Base-by-base conservation (phyloP, 1,140 invertebrate genomes). In the Alviniconcha marisindica region DNA sequence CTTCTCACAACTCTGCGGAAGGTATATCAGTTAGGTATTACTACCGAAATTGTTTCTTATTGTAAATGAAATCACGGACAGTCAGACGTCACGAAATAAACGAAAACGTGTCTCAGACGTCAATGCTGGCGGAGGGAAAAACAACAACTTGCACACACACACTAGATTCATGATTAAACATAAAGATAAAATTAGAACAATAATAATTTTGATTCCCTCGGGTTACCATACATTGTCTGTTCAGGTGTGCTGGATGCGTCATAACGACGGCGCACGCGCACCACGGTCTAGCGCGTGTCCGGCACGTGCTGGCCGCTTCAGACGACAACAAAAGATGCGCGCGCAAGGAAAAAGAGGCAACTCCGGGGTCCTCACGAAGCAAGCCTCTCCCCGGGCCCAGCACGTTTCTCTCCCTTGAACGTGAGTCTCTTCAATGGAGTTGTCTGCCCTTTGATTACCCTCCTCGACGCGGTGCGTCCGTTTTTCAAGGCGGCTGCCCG, bases 161-260 rank as follows among this genome's bases (percentile, higher is more conserved):
- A 60, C 21, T n/a, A 24, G 48, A 12, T 51, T 21, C 48, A 51
- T 12, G 12, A 51, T 21, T n/a, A 60, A 24, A n/a, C n/a, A n/a
- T n/a, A n/a, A n/a, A n/a, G n/a, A n/a, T n/a, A n/a, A n/a, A n/a
- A n/a, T n/a, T n/a, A n/a, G n/a, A n/a, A n/a, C n/a, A n/a, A n/a
- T n/a, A 28, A 21, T 38, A 42, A 14, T 74, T 38, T 74, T 74
- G 71, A 74, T 18, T 74, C 36, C 18, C 15, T 24, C 38, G 18
- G 71, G 36, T 21, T 42, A 38, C 71, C 71, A 74, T 74, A 74
- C 77, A 36, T 24, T 63, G n/a, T 60, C 31, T 4, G 42, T 36
- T 78, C 77, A 78, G 77, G 77, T 78, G 77, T 78, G 77, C 31
- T 60, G 28, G 77, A 78, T 78, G 77, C 77, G 77, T 78, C 77